Percentiles rank a stretch among this genome's conserved stretches.
Evolutionary conservation across 1,140 invertebrate genomes (phyloP).

Genomic region (Diachasmimorpha longicaudata): DNA sequence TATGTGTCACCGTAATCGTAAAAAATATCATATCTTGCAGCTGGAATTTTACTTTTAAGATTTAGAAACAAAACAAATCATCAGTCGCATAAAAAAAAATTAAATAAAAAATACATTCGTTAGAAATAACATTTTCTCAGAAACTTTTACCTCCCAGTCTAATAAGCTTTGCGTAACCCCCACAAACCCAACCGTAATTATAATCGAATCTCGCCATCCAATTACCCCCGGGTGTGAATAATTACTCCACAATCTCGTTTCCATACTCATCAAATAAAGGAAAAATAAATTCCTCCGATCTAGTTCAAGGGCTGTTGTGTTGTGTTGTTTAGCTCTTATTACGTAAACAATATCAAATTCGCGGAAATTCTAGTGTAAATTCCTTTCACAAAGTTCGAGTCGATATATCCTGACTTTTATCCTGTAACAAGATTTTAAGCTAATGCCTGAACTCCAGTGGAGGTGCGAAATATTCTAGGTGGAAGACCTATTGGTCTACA

Average conservation of each 20-base stretch:
- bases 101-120: no score
- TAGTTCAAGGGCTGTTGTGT: not conserved
- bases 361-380: not conserved
- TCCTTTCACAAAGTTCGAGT: not conserved
- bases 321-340: not conserved
- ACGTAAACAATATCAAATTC: not conserved
- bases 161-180: not conserved
- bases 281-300: not conserved
- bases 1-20: no score
- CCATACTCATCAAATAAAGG: not conserved
- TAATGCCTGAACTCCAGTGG: not conserved
- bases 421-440: not conserved
- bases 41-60: no score
- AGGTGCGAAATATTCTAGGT: not conserved
- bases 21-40: no score
- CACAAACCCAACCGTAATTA: not conserved
- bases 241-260: not conserved
- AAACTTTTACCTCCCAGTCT: not conserved
- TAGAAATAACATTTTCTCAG: not conserved
- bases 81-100: no score
- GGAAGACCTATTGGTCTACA: conserved; percentile 13
- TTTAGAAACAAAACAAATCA: no score
- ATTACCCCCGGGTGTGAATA: not conserved
- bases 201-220: not conserved
- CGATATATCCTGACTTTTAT: not conserved